Evolutionary conservation across 2,888 invertebrate genomes (phyloP), one percentile per base, ranked within the genome.

Genomic region (Acanthacorydalis orientalis): DNA sequence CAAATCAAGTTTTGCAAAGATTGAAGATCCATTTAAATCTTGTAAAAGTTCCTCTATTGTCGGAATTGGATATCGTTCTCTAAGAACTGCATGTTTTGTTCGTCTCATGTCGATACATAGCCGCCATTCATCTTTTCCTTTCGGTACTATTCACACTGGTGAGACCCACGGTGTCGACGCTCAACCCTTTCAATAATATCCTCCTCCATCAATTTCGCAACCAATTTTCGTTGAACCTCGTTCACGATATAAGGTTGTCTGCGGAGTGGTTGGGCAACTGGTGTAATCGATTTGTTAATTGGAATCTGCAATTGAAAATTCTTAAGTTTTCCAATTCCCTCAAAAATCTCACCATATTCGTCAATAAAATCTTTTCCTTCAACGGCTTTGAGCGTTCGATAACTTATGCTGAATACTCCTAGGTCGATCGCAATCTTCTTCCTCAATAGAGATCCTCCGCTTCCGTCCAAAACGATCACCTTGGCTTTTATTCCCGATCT

Each of bases 51-150:
- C 15, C 14, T 41, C 41, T 15, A 41, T 15, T 15, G 41, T 41
- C 10, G 41, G 41, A 41, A 41, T 8, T 16, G 41, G 41, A 41
- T 14, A 41, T 16, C 12, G 14, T 23, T 60, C 51, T 12, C 49
- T 38, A 15, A 47, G 53, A 50, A 9, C 53, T 52, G 37, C 46
- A n/a, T n/a, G 31, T 37, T 56, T 56, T 16, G 55, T 51, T 31
- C 48, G 40, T 41, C 50, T 44, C 51, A 55, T 54, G 43, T 59
- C 57, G 11, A 56, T 52, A 44, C 56, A 57, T 4, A 58, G 50
- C 1, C 57, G 43, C 31, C 54, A 46, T 1, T 50, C 48, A 1
- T 52, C 54, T 37, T 52, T 50, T 16, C 51, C 41, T 46, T 56
- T 57, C 4, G 53, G 49, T 4, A 56, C 53, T 10, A 53, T 53